Conservation (phyloP, 2,888 invertebrate genomes). For the Oligia fasciuncula region DNA sequence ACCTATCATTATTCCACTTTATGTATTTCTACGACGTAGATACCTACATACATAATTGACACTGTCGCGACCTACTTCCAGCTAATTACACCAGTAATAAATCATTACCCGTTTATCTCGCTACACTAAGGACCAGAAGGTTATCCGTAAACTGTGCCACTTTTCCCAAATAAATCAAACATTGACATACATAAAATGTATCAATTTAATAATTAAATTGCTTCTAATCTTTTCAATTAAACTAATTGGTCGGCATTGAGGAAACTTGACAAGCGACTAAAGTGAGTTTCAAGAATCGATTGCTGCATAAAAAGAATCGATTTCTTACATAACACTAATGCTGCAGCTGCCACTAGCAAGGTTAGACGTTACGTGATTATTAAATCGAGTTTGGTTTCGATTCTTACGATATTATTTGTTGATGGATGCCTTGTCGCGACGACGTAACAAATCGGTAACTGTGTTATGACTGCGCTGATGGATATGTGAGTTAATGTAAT, state of each 20-base stretch:
- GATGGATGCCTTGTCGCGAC: constrained; percentile 68
- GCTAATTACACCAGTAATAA: constrained; percentile 64
- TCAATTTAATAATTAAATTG: constrained; percentile 49
- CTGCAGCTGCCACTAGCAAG: constrained; percentile 72
- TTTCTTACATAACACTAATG: constrained; percentile 66
- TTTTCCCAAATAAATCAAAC: constrained; percentile 57
- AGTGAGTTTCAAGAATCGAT: constrained; percentile 49
- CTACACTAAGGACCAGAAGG: constrained; percentile 56
- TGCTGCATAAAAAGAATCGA: constrained; percentile 61
- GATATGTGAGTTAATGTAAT: constrained; percentile 61
- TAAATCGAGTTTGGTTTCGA: constrained; percentile 71
- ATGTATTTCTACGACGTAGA: constrained; percentile 51
- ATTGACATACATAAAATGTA: constrained; percentile 42
- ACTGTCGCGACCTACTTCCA: constrained; percentile 49
- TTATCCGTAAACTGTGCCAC: constrained; percentile 52
- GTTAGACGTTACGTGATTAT: constrained; percentile 77
- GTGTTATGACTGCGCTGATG: constrained; percentile 63
- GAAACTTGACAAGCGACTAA: constrained; percentile 29
- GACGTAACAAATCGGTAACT: constrained; percentile 69
- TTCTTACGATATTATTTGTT: constrained; percentile 71
- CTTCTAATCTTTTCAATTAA: constrained; percentile 60
- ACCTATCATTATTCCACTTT: constrained; percentile 19
- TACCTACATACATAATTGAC: constrained; percentile 43
- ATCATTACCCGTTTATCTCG: constrained; percentile 57
- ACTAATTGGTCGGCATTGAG: constrained; percentile 55